Percentiles rank a stretch among this genome's conserved stretches.
Conservation (phyloP, 2,888 invertebrate genomes). For the Phortica okadai region DNA sequence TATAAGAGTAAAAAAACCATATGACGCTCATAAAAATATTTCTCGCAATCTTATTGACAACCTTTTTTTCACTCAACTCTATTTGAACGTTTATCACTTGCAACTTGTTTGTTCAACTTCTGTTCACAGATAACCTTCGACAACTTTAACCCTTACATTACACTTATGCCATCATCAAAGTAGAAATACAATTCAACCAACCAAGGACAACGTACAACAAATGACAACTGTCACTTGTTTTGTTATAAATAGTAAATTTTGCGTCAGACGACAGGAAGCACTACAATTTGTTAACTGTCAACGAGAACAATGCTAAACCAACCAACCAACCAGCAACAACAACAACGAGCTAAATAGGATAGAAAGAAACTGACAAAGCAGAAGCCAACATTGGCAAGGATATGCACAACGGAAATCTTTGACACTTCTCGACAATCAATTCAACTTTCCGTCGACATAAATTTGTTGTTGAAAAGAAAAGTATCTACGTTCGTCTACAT, state of each 20-base stretch:
- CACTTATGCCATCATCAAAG: neutral
- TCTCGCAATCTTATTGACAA: no score
- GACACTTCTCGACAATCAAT: constrained; percentile 64
- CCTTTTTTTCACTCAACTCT: neutral
- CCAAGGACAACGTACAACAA: constrained; percentile 32
- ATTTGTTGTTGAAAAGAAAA: constrained; percentile 31
- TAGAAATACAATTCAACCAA: neutral
- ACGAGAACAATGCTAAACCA: constrained; percentile 40
- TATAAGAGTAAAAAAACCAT: no score
- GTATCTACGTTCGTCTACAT: neutral
- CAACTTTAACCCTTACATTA: constrained; percentile 10
- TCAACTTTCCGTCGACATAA: constrained; percentile 47
- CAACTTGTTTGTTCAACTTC: no score
- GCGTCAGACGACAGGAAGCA: constrained; percentile 41
- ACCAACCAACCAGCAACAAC: constrained; percentile 21
- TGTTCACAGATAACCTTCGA: neutral
- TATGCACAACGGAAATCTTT: constrained; percentile 59
- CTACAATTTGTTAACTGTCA: constrained; percentile 54
- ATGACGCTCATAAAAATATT: no score
- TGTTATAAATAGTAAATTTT: constrained; percentile 40
- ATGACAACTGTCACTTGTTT: constrained; percentile 36
- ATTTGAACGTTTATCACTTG: neutral
- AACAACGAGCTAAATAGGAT: neutral
- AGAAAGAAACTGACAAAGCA: neutral
- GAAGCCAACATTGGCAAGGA: constrained; percentile 38